Conservation (phyloP, 2,888 invertebrate genomes). For the Cheilosia pagana region DNA sequence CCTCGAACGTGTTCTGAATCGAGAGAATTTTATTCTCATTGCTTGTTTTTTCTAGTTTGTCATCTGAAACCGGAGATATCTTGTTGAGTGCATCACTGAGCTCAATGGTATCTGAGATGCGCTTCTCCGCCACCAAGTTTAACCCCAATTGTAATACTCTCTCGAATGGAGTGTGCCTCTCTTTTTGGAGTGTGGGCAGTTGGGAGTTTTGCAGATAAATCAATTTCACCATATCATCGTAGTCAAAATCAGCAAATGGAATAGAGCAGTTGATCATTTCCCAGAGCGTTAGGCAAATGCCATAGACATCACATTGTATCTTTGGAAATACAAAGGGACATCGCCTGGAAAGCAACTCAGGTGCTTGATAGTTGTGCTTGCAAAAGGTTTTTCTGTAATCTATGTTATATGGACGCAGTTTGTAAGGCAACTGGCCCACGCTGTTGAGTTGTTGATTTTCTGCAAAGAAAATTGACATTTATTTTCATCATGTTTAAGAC, state of each 20-base stretch:
- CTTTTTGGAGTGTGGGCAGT: conserved; percentile 17
- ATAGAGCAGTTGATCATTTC: conserved; percentile 62
- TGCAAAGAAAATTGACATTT: conserved; percentile 1
- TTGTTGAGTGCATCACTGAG: conserved; percentile 25
- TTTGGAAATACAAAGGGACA: conserved; percentile 62
- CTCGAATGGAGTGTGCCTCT: conserved; percentile 50
- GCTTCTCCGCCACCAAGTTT: conserved; percentile 33
- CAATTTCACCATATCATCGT: conserved; percentile 50
- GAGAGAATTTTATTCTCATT: conserved; percentile 33
- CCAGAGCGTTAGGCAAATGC: conserved; percentile 63
- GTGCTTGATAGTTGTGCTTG: conserved; percentile 67
- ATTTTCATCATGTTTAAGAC: not conserved
- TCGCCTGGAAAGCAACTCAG: conserved; percentile 52
- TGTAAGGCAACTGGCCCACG: conserved; percentile 32
- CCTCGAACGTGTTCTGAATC: conserved; percentile 27
- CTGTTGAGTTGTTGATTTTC: conserved; percentile 32
- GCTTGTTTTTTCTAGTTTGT: conserved; percentile 24
- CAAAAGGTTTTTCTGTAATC: conserved; percentile 55
- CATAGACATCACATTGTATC: conserved; percentile 59
- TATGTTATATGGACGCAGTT: conserved; percentile 51
- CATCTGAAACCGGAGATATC: conserved; percentile 22
- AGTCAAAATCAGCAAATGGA: conserved; percentile 43
- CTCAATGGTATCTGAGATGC: conserved; percentile 47
- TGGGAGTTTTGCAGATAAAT: conserved; percentile 21
- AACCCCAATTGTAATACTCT: conserved; percentile 25